Conservation (phyloP, 2,113 vertebrate genomes). For the Porphyrio hochstetteri region DNA sequence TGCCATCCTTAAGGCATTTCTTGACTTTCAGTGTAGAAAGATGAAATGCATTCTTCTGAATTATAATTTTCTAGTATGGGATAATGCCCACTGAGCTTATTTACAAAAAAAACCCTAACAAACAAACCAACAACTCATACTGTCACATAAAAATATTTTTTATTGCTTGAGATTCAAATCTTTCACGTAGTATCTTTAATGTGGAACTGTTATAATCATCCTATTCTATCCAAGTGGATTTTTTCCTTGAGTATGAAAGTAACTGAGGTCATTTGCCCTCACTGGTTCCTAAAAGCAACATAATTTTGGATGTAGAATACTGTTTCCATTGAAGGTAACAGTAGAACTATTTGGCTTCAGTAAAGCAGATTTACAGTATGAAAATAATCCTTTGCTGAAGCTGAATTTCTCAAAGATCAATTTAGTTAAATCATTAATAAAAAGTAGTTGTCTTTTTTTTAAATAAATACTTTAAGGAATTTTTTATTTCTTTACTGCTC, state of each 20-base stretch:
- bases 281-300: background rate
- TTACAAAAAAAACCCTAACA: background rate
- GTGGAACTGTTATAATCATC: background rate
- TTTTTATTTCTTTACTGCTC: background rate
- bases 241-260: background rate
- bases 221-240: background rate
- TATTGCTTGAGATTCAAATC: background rate
- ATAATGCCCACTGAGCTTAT: background rate
- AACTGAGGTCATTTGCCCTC: background rate
- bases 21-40: constrained; percentile 26
- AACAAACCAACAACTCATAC: too few species aligned
- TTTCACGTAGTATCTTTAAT: background rate
- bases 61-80: background rate
- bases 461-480: background rate
- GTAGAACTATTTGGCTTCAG: background rate
- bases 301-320: background rate
- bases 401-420: background rate
- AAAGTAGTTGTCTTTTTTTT: background rate
- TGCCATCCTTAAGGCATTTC: constrained; percentile 68
- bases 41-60: constrained; percentile 17
- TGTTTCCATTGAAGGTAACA: background rate
- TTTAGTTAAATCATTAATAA: background rate
- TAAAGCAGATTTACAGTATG: background rate
- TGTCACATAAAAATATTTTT: background rate
- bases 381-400: background rate